These are phyloP conservation scores for Clinocottus analis DNA, from an alignment of 2,113 vertebrate species.

Conservation along the genomic window DNA sequence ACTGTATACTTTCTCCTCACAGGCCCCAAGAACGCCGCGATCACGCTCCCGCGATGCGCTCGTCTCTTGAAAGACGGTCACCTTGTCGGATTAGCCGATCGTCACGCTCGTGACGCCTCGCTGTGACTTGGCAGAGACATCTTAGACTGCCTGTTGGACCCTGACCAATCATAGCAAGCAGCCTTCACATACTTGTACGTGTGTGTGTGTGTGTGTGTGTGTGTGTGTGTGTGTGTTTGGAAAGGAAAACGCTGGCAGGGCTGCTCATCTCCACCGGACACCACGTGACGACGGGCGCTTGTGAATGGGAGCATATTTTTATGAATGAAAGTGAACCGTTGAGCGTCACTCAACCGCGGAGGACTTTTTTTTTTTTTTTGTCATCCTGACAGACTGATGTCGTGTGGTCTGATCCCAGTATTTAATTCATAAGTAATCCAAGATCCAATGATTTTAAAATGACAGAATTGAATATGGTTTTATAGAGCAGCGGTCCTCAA, in stretches of 20 bases:
- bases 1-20: background rate
- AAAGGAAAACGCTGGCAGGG: background rate
- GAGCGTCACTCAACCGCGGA: no score
- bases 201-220: no score
- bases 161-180: background rate
- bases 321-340: background rate
- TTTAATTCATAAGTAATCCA: background rate
- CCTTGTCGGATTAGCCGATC: background rate
- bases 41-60: background rate
- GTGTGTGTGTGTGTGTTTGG: no score
- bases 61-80: background rate
- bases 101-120: background rate
- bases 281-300: background rate
- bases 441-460: background rate
- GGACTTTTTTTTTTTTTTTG: no score
- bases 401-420: background rate
- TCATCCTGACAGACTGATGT: no score
- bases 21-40: background rate
- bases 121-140: background rate
- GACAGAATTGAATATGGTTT: background rate
- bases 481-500: no score
- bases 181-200: background rate
- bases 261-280: background rate
- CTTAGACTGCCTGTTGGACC: background rate
- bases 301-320: background rate